Evolutionary conservation across 2,888 invertebrate species (phyloP), one percentile per base, ranked within the genome.

Genomic region (Melinaea marsaeus): DNA sequence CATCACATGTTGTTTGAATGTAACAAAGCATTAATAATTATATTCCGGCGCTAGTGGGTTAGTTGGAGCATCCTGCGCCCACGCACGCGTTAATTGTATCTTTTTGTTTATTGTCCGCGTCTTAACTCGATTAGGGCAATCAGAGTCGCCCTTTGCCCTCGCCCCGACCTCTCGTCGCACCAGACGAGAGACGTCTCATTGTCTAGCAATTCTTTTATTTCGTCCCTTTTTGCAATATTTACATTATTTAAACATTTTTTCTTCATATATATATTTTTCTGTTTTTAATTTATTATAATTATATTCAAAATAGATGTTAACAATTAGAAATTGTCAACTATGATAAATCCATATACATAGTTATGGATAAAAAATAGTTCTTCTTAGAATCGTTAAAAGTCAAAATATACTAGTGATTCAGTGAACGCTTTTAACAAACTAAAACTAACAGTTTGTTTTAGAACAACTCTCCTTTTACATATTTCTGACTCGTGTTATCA

Each of bases 51-150:
- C 78, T 74, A 75, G 74, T 73, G 72, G 73, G 75, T 74, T 75
- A 78, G 77, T 74, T 72, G 74, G 71, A 79, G 82, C 84, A 79
- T 83, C 83, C 81, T 81, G 78, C 86, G 80, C 90, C 89, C 84
- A 88, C 90, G 84, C 83, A 37, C 1, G 68, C 70, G 76, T 75
- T 86, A 89, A 89, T 88, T 87, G 85, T 79, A 77, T 90, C 89
- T 88, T 90, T 88, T 89, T 90, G 87, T 88, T 89, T 86, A 79
- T 78, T 79, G 81, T 80, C 77, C 80, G 78, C 76, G 78, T 75
- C 75, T 81, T 89, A 88, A 89, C 84, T 90, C 86, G 86, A 89
- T 90, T 90, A 90, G 75, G 77, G 74, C 88, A 90, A 90, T 90
- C 90, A 86, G 81, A 84, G 79, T 73, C 76, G 87, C 84, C 88